Conservation (phyloP, 2,113 vertebrate species). For the Parotia lawesii region DNA sequence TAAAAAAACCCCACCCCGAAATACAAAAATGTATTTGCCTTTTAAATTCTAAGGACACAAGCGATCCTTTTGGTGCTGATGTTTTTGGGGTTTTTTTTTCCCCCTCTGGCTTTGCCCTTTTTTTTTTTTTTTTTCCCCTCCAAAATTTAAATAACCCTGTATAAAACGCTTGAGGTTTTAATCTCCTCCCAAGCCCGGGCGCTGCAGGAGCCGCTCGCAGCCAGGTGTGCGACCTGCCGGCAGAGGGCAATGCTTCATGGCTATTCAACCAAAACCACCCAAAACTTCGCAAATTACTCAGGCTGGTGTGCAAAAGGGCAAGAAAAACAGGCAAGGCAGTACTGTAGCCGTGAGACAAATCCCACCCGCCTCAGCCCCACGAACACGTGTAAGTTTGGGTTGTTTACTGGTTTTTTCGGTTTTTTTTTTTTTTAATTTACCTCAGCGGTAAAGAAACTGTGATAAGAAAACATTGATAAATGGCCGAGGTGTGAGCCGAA, state of each 20-base stretch:
- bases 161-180: neutral
- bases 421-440: neutral
- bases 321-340: neutral
- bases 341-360: rapidly evolving
- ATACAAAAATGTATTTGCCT: neutral
- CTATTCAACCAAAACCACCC: neutral
- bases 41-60: neutral
- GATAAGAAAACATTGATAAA: neutral
- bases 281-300: neutral
- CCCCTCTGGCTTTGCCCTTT: rapidly evolving
- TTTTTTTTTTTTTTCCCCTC: neutral
- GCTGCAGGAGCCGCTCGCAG: neutral
- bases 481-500: neutral
- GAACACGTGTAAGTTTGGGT: neutral
- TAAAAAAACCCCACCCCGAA: rapidly evolving
- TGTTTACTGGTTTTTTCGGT: neutral
- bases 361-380: neutral
- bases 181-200: rapidly evolving
- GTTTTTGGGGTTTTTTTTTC: neutral
- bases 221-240: neutral
- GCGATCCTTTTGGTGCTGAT: neutral
- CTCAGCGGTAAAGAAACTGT: rapidly evolving
- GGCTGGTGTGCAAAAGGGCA: rapidly evolving
- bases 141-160: neutral
- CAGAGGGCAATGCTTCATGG: slow-evolving; percentile 49